Percentiles rank a stretch among this genome's conserved stretches.
phyloP scores from a whole-genome alignment of 2,888 invertebrate species.

The Neoscelio sp. region DNA sequence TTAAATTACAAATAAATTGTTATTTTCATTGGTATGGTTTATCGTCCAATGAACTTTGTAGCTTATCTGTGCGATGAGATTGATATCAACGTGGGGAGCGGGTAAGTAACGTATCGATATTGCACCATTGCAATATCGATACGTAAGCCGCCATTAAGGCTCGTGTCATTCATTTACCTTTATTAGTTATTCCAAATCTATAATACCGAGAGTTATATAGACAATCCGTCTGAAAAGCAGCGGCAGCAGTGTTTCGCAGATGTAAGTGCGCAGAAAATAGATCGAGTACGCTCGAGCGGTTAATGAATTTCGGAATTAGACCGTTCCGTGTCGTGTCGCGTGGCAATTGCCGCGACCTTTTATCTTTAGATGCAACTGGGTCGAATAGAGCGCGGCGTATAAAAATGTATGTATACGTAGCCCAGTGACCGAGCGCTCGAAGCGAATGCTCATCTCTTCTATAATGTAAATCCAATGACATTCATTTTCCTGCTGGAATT shows the following conservation, averaged over 20 bases:
- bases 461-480: conserved; percentile 63
- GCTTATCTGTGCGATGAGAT: conserved; percentile 27
- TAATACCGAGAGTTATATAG: not conserved
- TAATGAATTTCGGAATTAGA: conserved; percentile 57
- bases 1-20: not conserved
- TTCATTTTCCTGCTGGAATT: conserved; percentile 54
- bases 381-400: conserved; percentile 49
- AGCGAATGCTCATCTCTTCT: conserved; percentile 61
- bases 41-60: conserved; percentile 10
- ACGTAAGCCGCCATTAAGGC: too few species aligned
- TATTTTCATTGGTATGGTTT: conserved; percentile 23
- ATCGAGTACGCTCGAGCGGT: conserved; percentile 7
- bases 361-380: conserved; percentile 62
- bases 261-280: conserved; percentile 41
- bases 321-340: conserved; percentile 36
- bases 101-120: too few species aligned
- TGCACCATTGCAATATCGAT: too few species aligned
- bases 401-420: conserved; percentile 59
- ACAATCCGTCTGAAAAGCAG: not conserved
- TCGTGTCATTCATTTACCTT: conserved; percentile 16
- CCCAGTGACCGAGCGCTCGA: conserved; percentile 60
- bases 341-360: conserved; percentile 55
- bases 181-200: not conserved
- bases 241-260: conserved; percentile 29
- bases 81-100: conserved; percentile 31